Percentiles rank a stretch among this genome's conserved stretches.
Conservation (phyloP, 2,888 invertebrate genomes). For the Eubasilissa splendida region DNA sequence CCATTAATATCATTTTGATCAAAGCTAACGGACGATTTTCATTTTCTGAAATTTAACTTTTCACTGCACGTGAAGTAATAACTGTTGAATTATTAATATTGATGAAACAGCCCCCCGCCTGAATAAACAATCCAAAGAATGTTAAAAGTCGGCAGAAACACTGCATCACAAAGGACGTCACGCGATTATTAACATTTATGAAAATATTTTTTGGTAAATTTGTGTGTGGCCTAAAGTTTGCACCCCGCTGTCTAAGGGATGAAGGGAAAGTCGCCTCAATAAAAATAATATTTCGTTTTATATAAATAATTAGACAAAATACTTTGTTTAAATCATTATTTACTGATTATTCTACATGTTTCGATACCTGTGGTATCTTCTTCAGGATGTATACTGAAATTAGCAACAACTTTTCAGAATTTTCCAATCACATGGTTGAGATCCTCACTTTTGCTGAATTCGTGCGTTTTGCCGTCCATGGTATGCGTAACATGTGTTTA, state of each 20-base stretch:
- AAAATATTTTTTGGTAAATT: constrained; percentile 51
- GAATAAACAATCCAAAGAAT: constrained; percentile 22
- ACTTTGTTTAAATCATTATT: too few relatives aligned
- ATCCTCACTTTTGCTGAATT: too few relatives aligned
- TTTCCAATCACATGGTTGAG: too few relatives aligned
- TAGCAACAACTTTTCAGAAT: too few relatives aligned
- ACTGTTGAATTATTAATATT: constrained; percentile 4
- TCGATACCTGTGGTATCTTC: too few relatives aligned
- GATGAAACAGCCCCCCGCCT: not conserved
- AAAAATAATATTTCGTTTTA: not conserved
- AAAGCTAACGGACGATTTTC: too few relatives aligned
- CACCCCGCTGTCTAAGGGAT: not conserved
- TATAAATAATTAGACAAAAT: too few relatives aligned
- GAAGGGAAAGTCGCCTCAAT: constrained; percentile 16
- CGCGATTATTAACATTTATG: constrained; percentile 46
- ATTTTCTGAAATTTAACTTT: not conserved
- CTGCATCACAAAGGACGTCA: constrained; percentile 10
- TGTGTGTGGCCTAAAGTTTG: constrained; percentile 47
- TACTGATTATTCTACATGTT: too few relatives aligned
- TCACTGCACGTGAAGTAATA: not conserved
- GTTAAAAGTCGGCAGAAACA: not conserved
- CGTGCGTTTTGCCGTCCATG: too few relatives aligned
- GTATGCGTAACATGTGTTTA: too few relatives aligned
- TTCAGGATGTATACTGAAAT: too few relatives aligned
- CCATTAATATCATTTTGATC: too few relatives aligned